These are phyloP conservation scores for Drosophila burlai DNA, from an alignment of 1,140 invertebrate species.

Conservation along the genomic window DNA sequence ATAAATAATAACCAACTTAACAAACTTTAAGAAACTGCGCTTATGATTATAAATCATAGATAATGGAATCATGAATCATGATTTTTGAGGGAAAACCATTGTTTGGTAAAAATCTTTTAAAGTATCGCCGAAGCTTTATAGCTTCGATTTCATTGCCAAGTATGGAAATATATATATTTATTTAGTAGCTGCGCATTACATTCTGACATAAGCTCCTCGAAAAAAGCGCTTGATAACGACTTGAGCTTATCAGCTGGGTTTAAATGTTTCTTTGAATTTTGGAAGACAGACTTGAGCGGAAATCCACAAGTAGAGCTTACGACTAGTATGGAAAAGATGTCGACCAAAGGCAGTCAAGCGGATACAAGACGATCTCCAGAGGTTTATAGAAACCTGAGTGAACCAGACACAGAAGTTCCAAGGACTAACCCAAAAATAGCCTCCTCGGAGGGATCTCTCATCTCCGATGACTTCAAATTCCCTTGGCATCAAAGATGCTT, in stretches of 20 bases:
- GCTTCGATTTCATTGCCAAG: neutral
- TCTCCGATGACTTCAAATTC: neutral
- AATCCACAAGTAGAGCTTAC: neutral
- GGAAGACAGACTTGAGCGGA: neutral
- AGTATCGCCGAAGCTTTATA: neutral
- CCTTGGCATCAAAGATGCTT: conserved; percentile 14
- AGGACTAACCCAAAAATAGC: neutral
- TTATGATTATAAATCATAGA: no score
- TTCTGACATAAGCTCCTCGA: neutral
- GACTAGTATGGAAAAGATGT: conserved; percentile 18
- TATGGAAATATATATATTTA: neutral
- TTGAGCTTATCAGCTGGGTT: conserved; percentile 17
- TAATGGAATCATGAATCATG: no score
- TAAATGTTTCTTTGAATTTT: neutral
- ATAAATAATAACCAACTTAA: neutral
- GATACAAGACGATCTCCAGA: conserved; percentile 16
- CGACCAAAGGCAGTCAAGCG: neutral
- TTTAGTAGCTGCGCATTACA: neutral
- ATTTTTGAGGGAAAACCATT: neutral
- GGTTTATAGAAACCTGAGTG: conserved; percentile 22
- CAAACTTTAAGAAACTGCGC: no score
- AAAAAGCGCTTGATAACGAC: conserved; percentile 6
- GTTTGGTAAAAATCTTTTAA: no score
- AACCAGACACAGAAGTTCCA: neutral
- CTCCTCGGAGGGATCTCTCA: neutral